A percentile compares a stretch with the other conserved stretches of the same genome.
phyloP scores from a whole-genome alignment of 2,888 invertebrate genomes.

The Prenolepis imparis region DNA sequence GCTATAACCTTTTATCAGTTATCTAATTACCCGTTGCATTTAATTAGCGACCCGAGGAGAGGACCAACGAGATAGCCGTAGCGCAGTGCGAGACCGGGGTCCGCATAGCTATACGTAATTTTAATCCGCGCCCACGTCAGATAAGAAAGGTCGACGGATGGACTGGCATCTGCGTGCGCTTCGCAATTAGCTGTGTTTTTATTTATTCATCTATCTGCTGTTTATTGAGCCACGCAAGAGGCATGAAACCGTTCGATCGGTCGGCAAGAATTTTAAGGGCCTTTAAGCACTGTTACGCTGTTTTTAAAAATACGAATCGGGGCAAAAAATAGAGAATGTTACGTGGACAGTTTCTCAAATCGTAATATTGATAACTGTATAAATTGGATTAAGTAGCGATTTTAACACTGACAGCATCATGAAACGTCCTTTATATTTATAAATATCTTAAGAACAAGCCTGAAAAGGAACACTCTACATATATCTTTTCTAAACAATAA shows the following conservation, averaged over 20 bases:
- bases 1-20: slow-evolving; percentile 80
- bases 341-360: neutral
- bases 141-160: slow-evolving; percentile 79
- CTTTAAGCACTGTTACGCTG: neutral
- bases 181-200: slow-evolving; percentile 81
- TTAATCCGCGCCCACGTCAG: slow-evolving; percentile 77
- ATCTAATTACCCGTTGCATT: slow-evolving; percentile 82
- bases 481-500: neutral
- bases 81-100: slow-evolving; percentile 65
- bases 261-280: slow-evolving; percentile 16
- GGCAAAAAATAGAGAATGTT: neutral
- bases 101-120: slow-evolving; percentile 72
- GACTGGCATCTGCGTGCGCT: slow-evolving; percentile 69
- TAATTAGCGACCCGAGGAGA: slow-evolving; percentile 77
- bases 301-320: neutral
- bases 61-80: slow-evolving; percentile 69
- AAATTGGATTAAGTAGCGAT: neutral
- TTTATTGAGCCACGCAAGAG: slow-evolving; percentile 58
- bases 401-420: neutral
- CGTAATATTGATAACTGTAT: neutral
- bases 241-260: slow-evolving; percentile 8
- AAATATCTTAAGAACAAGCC: neutral
- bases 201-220: slow-evolving; percentile 69
- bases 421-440: neutral
- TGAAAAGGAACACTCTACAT: neutral